phyloP scores from a whole-genome alignment of 2,888 invertebrate species.

The Synanthedon vespiformis region DNA sequence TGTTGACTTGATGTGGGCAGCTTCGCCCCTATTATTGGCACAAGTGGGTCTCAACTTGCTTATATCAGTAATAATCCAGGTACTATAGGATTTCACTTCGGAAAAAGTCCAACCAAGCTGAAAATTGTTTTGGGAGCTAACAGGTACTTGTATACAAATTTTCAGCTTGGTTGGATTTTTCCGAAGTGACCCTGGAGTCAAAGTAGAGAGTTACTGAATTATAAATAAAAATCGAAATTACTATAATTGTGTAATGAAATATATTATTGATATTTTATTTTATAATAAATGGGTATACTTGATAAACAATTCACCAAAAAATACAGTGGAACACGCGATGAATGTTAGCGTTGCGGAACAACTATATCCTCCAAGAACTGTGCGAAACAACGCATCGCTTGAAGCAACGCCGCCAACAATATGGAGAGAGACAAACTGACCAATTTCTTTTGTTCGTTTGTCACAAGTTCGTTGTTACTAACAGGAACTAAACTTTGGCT shows the following conservation, averaged over 20 bases:
- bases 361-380: slow-evolving; percentile 72
- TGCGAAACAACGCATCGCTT: slow-evolving; percentile 73
- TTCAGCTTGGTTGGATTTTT: too few species aligned
- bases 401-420: slow-evolving; percentile 71
- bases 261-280: slow-evolving; percentile 43
- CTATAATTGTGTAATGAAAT: slow-evolving; percentile 48
- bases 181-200: too few species aligned
- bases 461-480: slow-evolving; percentile 50
- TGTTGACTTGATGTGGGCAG: too few species aligned
- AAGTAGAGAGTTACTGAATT: too few species aligned
- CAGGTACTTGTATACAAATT: too few species aligned
- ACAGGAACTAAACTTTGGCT: slow-evolving; percentile 60
- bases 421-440: slow-evolving; percentile 73
- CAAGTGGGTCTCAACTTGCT: too few species aligned
- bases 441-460: slow-evolving; percentile 60
- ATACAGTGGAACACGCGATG: slow-evolving; percentile 20
- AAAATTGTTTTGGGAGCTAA: too few species aligned
- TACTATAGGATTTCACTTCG: too few species aligned
- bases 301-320: slow-evolving; percentile 51
- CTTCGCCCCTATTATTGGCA: too few species aligned
- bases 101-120: too few species aligned
- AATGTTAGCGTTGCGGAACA: slow-evolving; percentile 54
- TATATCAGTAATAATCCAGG: too few species aligned
- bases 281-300: slow-evolving; percentile 21
- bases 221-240: not conserved